Conservation (phyloP, 2,113 vertebrate species). For the Panthera tigris region DNA sequence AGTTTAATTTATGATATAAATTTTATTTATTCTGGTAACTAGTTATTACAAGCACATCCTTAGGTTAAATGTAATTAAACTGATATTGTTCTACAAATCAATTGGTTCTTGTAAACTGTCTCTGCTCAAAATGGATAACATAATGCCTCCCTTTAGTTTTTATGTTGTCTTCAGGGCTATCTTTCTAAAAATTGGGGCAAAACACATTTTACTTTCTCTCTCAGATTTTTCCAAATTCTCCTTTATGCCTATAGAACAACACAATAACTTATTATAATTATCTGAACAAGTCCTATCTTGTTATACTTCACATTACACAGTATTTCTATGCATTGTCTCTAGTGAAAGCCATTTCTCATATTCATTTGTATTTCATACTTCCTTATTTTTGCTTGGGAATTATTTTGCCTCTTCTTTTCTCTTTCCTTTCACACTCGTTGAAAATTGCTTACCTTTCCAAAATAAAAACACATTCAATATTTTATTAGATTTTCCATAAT, state of each 20-base stretch:
- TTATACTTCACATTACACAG: not conserved
- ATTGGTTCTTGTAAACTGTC: not conserved
- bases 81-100: not conserved
- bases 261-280: not conserved
- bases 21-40: not conserved
- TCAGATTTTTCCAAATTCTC: not conserved
- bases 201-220: not conserved
- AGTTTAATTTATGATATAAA: not conserved
- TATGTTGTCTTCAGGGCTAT: not conserved
- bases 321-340: not conserved
- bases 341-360: not conserved
- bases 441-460: not conserved
- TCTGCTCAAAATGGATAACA: not conserved
- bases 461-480: not conserved
- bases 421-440: not conserved
- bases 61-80: not conserved
- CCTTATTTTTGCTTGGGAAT: not conserved
- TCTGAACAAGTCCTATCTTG: not conserved
- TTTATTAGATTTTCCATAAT: not conserved
- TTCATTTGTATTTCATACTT: not conserved
- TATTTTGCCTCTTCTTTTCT: not conserved
- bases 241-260: not conserved
- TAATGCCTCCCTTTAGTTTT: not conserved
- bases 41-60: not conserved
- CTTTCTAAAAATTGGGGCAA: not conserved